These are phyloP conservation scores for Calcarius lapponicus DNA, from an alignment of 2,797 vertebrate species.

Conservation along the genomic window DNA sequence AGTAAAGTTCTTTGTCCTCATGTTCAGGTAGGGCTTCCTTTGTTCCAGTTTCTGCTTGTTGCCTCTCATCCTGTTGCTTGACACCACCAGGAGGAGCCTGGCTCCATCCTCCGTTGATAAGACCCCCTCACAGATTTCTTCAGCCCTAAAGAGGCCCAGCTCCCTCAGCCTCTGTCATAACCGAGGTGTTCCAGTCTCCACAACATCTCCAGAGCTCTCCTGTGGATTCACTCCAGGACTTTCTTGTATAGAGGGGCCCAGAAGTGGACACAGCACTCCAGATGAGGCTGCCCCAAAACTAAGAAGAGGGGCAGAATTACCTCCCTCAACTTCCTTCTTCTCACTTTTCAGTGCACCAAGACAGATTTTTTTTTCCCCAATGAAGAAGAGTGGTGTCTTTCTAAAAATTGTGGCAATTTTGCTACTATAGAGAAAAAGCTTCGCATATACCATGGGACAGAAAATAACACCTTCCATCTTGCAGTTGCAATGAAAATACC, in stretches of 20 bases:
- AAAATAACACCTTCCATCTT: not conserved
- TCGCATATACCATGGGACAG: not conserved
- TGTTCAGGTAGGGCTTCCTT: not conserved
- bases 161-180: not conserved
- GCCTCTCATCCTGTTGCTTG: not conserved
- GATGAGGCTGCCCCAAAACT: not conserved
- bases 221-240: not conserved
- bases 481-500: not conserved
- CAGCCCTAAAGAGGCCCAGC: not conserved
- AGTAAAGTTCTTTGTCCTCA: not conserved
- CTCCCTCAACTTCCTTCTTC: not conserved
- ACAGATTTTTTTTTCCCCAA: not conserved
- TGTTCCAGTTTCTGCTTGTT: not conserved
- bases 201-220: not conserved
- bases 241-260: not conserved
- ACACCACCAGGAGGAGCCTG: not conserved
- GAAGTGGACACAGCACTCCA: not conserved
- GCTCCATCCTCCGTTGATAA: not conserved
- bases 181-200: not conserved
- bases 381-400: not conserved
- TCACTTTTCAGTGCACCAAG: not conserved
- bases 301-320: not conserved
- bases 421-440: not conserved
- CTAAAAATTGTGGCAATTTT: not conserved
- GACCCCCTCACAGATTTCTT: not conserved